Evolutionary conservation across 2,797 vertebrate genomes (phyloP).

Genomic region (Siniperca undulata): DNA sequence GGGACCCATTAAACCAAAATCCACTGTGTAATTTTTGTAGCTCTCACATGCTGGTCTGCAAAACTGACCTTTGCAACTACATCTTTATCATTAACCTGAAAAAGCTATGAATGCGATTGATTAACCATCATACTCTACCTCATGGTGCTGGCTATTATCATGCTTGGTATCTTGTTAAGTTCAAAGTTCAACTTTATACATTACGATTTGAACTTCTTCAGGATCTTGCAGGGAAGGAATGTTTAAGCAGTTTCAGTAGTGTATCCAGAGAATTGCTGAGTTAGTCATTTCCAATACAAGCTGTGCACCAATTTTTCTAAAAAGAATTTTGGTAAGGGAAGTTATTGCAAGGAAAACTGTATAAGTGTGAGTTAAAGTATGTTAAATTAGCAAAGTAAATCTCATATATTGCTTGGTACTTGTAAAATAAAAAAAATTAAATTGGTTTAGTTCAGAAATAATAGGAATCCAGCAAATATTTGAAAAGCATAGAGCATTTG

Average conservation of each 20-base stretch:
- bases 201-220: constrained; percentile 52
- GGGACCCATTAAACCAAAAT: neutral
- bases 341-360: neutral
- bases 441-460: neutral
- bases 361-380: neutral
- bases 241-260: neutral
- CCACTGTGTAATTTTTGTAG: neutral
- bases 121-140: constrained; percentile 17
- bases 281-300: neutral
- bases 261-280: constrained; percentile 6
- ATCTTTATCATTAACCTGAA: constrained; percentile 15
- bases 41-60: neutral
- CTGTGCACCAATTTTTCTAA: neutral
- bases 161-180: constrained; percentile 5
- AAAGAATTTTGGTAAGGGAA: accelerated
- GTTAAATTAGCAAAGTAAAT: neutral
- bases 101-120: neutral
- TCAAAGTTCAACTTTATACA: constrained; percentile 53
- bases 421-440: neutral
- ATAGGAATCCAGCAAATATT: neutral
- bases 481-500: neutral
- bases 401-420: neutral
- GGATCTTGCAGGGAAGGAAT: constrained; percentile 51
- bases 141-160: constrained; percentile 4
- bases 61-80: neutral